These are phyloP conservation scores for Propithecus perrieri DNA, from an alignment of 2,797 vertebrate genomes.

Conservation along the genomic window DNA sequence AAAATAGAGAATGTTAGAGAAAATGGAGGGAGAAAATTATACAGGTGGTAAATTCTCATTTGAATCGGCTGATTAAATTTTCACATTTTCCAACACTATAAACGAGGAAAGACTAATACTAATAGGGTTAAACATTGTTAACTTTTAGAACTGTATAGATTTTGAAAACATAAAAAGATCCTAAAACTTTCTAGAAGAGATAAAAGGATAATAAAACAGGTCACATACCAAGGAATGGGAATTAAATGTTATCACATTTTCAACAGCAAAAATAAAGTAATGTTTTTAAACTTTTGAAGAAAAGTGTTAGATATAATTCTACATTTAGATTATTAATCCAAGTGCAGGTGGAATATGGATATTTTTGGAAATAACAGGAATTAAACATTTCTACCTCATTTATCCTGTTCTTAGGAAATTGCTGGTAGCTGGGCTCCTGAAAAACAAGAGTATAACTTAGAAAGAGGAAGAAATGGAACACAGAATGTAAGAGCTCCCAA, in stretches of 20 bases:
- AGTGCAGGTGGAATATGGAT: background rate
- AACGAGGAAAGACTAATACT: background rate
- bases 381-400: background rate
- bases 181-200: background rate
- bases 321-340: background rate
- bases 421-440: background rate
- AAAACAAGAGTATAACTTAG: background rate
- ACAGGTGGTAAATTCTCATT: background rate
- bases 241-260: background rate
- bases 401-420: background rate
- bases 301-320: background rate
- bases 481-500: background rate
- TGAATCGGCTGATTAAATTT: background rate
- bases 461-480: background rate
- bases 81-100: background rate
- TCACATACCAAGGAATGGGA: background rate
- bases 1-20: background rate
- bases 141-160: background rate
- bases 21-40: background rate
- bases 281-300: background rate
- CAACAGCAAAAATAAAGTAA: background rate
- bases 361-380: background rate
- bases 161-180: background rate
- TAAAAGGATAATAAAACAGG: background rate
- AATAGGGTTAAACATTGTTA: background rate